Conservation (phyloP, 2,888 invertebrate species). For the Orthosia cruda region DNA sequence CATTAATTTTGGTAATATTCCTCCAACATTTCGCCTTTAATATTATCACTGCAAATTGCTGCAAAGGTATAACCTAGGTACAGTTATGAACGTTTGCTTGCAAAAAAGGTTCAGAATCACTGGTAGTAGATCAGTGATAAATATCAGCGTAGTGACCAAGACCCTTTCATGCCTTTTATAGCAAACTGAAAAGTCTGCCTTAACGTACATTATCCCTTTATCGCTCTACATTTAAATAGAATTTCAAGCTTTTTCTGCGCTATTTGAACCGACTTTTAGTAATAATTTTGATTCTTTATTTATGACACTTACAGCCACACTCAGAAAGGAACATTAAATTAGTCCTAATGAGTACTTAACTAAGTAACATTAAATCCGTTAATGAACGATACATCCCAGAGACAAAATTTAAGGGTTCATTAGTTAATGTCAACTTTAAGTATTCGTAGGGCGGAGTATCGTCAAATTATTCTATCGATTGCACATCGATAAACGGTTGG, state of each 20-base stretch:
- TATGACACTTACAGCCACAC: too few species aligned
- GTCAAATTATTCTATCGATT: too few species aligned
- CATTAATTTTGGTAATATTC: too few species aligned
- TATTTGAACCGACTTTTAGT: conserved; percentile 6
- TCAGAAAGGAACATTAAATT: too few species aligned
- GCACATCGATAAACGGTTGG: too few species aligned
- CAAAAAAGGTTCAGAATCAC: conserved; percentile 28
- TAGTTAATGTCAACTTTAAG: too few species aligned
- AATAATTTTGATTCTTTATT: background rate
- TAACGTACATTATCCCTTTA: conserved; percentile 16
- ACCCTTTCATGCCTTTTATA: conserved; percentile 35
- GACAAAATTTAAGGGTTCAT: too few species aligned
- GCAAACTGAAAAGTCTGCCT: conserved; percentile 23
- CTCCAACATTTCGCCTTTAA: background rate
- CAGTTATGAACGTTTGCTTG: too few species aligned
- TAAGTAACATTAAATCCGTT: too few species aligned
- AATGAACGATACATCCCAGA: too few species aligned
- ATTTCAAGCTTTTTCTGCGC: background rate
- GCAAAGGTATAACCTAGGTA: background rate
- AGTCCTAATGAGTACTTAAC: too few species aligned
- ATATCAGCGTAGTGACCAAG: conserved; percentile 37
- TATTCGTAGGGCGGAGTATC: too few species aligned
- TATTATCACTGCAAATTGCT: background rate
- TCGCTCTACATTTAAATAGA: conserved; percentile 18
- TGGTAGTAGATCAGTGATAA: conserved; percentile 31